A percentile compares a stretch with the other conserved stretches of the same genome.
Conservation (phyloP, 2,888 invertebrate genomes). For the Mythimna vitellina region DNA sequence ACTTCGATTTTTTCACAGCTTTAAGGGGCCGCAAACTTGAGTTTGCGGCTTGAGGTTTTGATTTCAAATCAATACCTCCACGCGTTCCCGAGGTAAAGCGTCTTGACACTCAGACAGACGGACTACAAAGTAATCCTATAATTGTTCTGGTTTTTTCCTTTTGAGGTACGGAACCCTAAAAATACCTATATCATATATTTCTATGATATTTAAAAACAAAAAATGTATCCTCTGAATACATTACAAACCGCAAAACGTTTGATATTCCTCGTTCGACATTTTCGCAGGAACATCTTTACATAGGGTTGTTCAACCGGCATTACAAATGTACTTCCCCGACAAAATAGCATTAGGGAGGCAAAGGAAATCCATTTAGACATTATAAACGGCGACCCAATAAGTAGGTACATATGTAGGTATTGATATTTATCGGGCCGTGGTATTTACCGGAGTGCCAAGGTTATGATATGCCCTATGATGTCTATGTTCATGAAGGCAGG, state of each 20-base stretch:
- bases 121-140: no score
- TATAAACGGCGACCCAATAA: constrained; percentile 58
- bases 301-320: constrained; percentile 35
- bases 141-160: no score
- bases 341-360: constrained; percentile 55
- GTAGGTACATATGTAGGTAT: constrained; percentile 46
- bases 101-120: no score
- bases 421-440: constrained; percentile 55
- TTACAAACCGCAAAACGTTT: constrained; percentile 11
- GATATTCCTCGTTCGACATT: constrained; percentile 9
- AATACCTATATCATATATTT: no score
- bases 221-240: not conserved
- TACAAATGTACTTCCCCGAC: constrained; percentile 43
- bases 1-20: no score
- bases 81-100: no score
- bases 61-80: no score
- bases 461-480: constrained; percentile 47
- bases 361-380: constrained; percentile 58
- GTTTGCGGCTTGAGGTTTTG: no score
- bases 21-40: no score
- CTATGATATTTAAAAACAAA: not conserved
- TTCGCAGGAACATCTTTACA: constrained; percentile 26
- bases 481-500: constrained; percentile 31
- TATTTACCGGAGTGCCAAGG: constrained; percentile 40
- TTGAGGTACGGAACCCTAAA: no score